These are phyloP conservation scores for Chrysopilus asiliformis DNA, from an alignment of 2,888 invertebrate genomes.

Conservation along the genomic window DNA sequence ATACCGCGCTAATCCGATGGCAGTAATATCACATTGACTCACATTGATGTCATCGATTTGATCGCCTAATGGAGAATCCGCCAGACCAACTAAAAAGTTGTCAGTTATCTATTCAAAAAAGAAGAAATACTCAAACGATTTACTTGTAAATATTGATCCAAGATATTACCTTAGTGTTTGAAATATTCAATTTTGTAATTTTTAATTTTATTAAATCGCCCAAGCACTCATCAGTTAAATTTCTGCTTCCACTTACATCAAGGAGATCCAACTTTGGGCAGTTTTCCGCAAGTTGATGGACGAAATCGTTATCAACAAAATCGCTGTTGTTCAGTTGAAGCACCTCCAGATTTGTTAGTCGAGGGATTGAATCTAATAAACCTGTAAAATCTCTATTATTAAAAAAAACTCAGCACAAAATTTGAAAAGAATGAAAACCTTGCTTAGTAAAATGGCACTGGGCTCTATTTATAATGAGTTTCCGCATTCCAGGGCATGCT, in stretches of 20 bases:
- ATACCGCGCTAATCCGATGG: slow-evolving; percentile 5
- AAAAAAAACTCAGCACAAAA: slow-evolving; percentile 4
- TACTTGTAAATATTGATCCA: not conserved
- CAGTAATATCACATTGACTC: slow-evolving; percentile 10
- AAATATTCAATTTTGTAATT: slow-evolving; percentile 26
- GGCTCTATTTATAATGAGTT: slow-evolving; percentile 6
- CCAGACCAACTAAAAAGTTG: slow-evolving; percentile 10
- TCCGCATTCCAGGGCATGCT: slow-evolving; percentile 4
- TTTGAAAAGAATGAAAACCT: not conserved
- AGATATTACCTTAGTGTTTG: slow-evolving; percentile 29
- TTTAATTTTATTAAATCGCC: slow-evolving; percentile 21
- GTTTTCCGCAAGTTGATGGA: slow-evolving; percentile 26
- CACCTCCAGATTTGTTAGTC: slow-evolving; percentile 20
- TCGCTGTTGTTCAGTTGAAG: slow-evolving; percentile 24
- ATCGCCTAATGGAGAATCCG: slow-evolving; percentile 10
- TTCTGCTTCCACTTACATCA: slow-evolving; percentile 25
- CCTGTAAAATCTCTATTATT: slow-evolving; percentile 18
- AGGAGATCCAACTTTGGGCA: slow-evolving; percentile 25
- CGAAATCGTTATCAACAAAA: slow-evolving; percentile 32
- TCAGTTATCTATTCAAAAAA: slow-evolving; percentile 14
- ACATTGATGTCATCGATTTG: slow-evolving; percentile 14
- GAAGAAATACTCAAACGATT: not conserved
- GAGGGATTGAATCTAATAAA: slow-evolving; percentile 22
- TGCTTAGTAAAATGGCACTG: slow-evolving; percentile 5
- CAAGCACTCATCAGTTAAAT: slow-evolving; percentile 27